Percentiles rank a stretch among this genome's conserved stretches.
Evolutionary conservation across 2,888 invertebrate genomes (phyloP).

Genomic region (Orthosia gothica): DNA sequence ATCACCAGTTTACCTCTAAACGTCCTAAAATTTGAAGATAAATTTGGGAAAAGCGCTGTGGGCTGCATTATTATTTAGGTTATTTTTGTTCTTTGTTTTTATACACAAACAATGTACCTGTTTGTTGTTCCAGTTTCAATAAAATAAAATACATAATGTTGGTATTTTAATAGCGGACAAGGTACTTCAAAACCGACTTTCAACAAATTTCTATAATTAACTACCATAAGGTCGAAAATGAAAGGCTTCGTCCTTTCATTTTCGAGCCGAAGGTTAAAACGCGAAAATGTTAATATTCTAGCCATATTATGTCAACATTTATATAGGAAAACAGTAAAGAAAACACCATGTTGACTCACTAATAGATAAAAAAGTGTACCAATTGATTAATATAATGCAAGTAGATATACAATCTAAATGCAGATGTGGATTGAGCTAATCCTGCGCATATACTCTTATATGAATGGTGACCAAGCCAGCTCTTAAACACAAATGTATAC

Average conservation of each 20-base stretch:
- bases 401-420: background rate
- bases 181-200: background rate
- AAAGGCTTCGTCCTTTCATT: no score
- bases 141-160: no score
- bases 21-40: no score
- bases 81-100: no score
- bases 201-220: background rate
- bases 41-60: no score
- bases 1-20: no score
- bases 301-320: no score
- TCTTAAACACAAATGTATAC: background rate
- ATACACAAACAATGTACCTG: no score
- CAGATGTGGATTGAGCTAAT: background rate
- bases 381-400: background rate
- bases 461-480: background rate
- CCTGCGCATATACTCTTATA: background rate
- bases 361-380: background rate
- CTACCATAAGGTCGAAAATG: background rate
- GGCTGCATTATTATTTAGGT: no score
- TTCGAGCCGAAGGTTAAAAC: constrained; percentile 1
- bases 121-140: no score
- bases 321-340: background rate
- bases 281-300: background rate
- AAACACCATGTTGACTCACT: background rate
- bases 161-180: background rate